Evolutionary conservation across 2,797 vertebrate genomes (phyloP).

Genomic region (Gadopsis bispinosus): DNA sequence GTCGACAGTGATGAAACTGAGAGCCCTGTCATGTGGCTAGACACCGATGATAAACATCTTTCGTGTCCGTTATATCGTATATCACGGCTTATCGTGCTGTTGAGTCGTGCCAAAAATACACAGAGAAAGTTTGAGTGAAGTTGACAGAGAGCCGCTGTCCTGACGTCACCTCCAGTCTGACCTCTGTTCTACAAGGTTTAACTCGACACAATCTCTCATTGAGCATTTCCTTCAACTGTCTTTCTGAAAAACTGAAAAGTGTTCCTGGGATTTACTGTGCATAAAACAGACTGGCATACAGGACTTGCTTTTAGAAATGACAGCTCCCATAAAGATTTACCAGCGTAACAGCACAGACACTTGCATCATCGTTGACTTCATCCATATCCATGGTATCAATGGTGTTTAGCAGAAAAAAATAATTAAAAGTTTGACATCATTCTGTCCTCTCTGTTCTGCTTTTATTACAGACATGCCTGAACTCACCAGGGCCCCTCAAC

Average conservation of each 20-base stretch:
- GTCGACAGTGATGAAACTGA: constrained; percentile 43
- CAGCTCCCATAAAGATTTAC: too few relatives aligned
- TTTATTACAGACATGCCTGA: background rate
- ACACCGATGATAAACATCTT: constrained; percentile 49
- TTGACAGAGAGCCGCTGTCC: background rate
- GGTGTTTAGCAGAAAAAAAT: too few relatives aligned
- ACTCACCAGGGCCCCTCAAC: too few relatives aligned
- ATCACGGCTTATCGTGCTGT: constrained; percentile 1
- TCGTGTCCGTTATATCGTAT: constrained; percentile 32
- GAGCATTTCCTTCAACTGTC: background rate
- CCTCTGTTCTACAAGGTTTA: background rate
- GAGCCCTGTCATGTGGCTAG: constrained; percentile 33
- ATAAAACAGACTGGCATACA: background rate
- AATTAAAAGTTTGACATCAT: background rate
- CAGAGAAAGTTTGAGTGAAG: constrained; percentile 14
- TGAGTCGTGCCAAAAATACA: constrained; percentile 29
- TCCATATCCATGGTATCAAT: background rate
- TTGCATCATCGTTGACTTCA: background rate
- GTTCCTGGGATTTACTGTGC: background rate
- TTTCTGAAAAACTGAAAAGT: background rate
- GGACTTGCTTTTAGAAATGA: background rate
- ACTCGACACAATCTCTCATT: background rate
- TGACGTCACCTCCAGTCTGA: background rate
- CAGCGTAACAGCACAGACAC: background rate
- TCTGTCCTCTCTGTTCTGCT: background rate